Conservation (phyloP, 2,888 invertebrate genomes). For the Drosophila putrida region DNA sequence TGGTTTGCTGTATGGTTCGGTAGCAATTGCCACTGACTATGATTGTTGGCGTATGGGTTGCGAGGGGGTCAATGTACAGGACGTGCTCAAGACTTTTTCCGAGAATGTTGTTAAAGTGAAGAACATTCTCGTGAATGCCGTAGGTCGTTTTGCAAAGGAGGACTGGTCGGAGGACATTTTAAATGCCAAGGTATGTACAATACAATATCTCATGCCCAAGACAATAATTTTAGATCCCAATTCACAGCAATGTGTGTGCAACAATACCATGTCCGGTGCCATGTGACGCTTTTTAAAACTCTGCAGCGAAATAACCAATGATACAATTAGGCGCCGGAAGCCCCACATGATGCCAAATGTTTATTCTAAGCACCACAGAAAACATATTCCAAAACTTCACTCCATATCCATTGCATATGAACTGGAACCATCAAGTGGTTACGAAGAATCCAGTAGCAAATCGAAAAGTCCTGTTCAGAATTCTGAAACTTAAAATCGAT, state of each 20-base stretch:
- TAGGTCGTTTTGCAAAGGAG: slow-evolving; percentile 90
- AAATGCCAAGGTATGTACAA: slow-evolving; percentile 87
- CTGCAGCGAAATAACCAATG: slow-evolving; percentile 73
- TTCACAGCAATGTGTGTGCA: slow-evolving; percentile 79
- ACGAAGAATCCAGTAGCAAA: slow-evolving; percentile 22
- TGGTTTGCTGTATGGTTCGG: slow-evolving; percentile 95
- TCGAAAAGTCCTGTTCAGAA: slow-evolving; percentile 8
- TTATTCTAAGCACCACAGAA: slow-evolving; percentile 41
- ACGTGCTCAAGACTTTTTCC: slow-evolving; percentile 92
- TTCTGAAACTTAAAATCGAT: neutral
- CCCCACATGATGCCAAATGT: slow-evolving; percentile 37
- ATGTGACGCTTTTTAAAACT: slow-evolving; percentile 82
- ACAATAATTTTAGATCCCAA: slow-evolving; percentile 18
- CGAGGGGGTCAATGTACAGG: slow-evolving; percentile 88
- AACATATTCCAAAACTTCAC: slow-evolving; percentile 60
- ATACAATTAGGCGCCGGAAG: slow-evolving; percentile 65
- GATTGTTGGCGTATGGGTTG: slow-evolving; percentile 96
- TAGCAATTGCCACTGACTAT: slow-evolving; percentile 99
- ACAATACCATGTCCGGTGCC: slow-evolving; percentile 81
- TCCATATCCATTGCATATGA: slow-evolving; percentile 78
- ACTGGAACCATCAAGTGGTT: slow-evolving; percentile 44
- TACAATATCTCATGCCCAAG: neutral
- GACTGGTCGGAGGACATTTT: slow-evolving; percentile 90
- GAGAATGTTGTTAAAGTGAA: slow-evolving; percentile 92
- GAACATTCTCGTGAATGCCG: slow-evolving; percentile 89